A percentile compares a stretch with the other conserved stretches of the same genome.
phyloP scores from a whole-genome alignment of 2,888 invertebrate species.

The Pterobdella sp. region DNA sequence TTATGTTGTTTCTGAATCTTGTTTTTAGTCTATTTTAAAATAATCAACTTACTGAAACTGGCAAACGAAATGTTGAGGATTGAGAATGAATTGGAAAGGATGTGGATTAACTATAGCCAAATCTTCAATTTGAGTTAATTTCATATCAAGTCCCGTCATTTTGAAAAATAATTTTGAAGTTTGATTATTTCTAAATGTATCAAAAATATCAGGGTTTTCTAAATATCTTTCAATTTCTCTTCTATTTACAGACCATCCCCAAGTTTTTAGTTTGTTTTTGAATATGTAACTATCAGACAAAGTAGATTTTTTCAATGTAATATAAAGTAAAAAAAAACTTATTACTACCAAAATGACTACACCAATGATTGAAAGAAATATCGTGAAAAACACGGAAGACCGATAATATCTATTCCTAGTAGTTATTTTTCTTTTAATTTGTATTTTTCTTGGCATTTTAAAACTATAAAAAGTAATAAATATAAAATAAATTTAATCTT shows the following conservation, averaged over 20 bases:
- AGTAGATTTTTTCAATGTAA: not conserved
- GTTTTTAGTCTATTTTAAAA: not conserved
- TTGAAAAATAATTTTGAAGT: not conserved
- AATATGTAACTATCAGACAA: not conserved
- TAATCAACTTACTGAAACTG: conserved; percentile 24
- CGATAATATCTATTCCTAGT: no score
- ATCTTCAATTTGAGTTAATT: conserved; percentile 10
- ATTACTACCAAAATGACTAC: not conserved
- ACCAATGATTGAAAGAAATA: not conserved
- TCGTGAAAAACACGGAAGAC: not conserved
- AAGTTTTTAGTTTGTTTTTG: not conserved
- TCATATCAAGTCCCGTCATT: not conserved
- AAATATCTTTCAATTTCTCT: not conserved
- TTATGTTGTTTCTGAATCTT: not conserved
- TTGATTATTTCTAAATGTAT: not conserved
- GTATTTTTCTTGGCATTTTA: not conserved
- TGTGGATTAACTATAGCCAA: conserved; percentile 41
- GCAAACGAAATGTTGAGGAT: conserved; percentile 37
- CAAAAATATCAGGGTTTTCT: not conserved
- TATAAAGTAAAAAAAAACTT: not conserved
- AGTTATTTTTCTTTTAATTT: not conserved
- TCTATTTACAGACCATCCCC: not conserved
- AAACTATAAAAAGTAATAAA: not conserved
- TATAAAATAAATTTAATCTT: no score
- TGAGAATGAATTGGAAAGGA: conserved; percentile 40